phyloP scores from a whole-genome alignment of 1,140 invertebrate genomes.

The Danaus melanippus region DNA sequence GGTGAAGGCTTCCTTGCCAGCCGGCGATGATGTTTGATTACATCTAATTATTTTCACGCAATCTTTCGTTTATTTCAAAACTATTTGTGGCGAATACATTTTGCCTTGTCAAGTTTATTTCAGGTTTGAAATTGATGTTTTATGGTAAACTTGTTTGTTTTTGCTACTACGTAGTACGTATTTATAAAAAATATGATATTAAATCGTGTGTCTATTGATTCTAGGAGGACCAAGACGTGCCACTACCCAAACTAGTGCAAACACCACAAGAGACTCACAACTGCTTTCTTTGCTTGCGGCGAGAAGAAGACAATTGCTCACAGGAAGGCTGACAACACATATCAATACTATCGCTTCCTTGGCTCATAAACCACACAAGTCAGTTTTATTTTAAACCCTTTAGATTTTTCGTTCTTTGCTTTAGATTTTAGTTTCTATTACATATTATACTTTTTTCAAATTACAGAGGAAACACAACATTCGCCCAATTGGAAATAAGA shows the following conservation, averaged over 20 bases:
- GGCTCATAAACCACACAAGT: conserved; percentile 61
- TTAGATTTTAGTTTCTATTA: background rate
- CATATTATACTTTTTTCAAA: conserved; percentile 13
- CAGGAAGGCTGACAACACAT: conserved; percentile 56
- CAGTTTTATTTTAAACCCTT: conserved; percentile 21
- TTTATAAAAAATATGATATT: no score
- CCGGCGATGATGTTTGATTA: conserved; percentile 22
- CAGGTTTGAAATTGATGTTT: conserved; percentile 1
- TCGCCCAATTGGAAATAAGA: conserved; percentile 62
- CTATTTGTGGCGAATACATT: conserved; percentile 18
- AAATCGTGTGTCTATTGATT: conserved; percentile 20
- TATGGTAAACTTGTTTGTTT: background rate
- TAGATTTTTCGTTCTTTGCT: background rate
- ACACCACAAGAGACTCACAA: conserved; percentile 66
- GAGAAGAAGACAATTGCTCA: conserved; percentile 57
- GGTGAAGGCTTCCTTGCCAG: conserved; percentile 22
- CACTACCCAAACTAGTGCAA: conserved; percentile 39
- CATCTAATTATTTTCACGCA: conserved; percentile 30
- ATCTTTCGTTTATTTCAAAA: conserved; percentile 19
- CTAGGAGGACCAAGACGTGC: conserved; percentile 40
- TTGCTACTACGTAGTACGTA: no score
- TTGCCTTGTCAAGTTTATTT: conserved; percentile 10
- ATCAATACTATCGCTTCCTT: conserved; percentile 53
- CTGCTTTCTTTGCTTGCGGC: conserved; percentile 72
- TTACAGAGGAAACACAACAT: conserved; percentile 64